These are phyloP conservation scores for Hystrix cristata DNA, from an alignment of 2,113 vertebrate genomes.

Conservation along the genomic window DNA sequence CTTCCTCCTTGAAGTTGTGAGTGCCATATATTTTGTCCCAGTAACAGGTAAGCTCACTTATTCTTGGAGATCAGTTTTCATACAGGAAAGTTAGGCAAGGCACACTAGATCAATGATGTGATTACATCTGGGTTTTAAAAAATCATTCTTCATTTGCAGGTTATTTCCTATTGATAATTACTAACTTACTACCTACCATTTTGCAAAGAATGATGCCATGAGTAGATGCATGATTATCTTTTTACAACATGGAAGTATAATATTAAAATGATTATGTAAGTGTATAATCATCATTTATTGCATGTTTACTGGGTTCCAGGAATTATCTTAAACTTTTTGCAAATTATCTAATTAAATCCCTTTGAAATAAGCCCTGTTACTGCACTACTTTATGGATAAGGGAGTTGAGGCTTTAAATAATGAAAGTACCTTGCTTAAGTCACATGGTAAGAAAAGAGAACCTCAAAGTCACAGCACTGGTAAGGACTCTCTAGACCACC, in stretches of 20 bases:
- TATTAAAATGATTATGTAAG: not conserved
- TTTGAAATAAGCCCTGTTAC: not conserved
- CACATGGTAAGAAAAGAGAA: not conserved
- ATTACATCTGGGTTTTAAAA: conserved; percentile 1
- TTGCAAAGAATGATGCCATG: not conserved
- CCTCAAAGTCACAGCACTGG: not conserved
- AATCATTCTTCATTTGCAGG: not conserved
- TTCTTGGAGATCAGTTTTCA: not conserved
- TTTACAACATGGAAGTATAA: not conserved
- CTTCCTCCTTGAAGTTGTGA: not conserved
- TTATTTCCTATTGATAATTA: not conserved
- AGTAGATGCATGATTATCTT: not conserved
- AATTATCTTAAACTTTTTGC: not conserved
- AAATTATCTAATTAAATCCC: not conserved
- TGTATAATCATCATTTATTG: not conserved
- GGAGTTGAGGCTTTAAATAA: not conserved
- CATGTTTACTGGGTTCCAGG: not conserved
- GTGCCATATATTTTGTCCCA: not conserved
- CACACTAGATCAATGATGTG: not conserved
- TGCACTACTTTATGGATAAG: not conserved
- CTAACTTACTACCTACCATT: not conserved
- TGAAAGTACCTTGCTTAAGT: not conserved
- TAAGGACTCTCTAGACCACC: not conserved
- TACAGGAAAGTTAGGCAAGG: not conserved
- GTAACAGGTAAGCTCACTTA: too few species aligned